Evolutionary conservation across 1,140 invertebrate genomes (phyloP).

Genomic region (Drosophila arawakana): DNA sequence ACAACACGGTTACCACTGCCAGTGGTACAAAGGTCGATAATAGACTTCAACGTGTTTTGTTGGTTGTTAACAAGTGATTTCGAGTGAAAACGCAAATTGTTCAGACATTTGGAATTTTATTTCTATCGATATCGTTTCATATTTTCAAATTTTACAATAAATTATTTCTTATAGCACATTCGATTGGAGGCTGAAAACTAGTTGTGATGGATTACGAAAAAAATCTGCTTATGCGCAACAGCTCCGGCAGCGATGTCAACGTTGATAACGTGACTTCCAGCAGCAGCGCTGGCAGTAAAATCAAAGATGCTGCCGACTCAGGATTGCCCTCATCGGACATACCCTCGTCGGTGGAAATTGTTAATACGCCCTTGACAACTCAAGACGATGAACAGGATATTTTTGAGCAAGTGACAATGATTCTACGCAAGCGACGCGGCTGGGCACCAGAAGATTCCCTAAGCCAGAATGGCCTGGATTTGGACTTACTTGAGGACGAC

Average conservation of each 20-base stretch:
- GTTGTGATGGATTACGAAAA: slow-evolving; percentile 56
- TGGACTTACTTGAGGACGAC: slow-evolving; percentile 71
- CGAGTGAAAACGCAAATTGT: slow-evolving; percentile 5
- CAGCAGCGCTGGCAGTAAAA: slow-evolving; percentile 5
- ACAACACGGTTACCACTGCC: background rate
- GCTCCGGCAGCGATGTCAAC: slow-evolving; percentile 41
- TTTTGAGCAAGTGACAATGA: slow-evolving; percentile 80
- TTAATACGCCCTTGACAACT: slow-evolving; percentile 35
- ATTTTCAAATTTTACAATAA: slow-evolving; percentile 20
- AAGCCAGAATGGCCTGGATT: slow-evolving; percentile 64
- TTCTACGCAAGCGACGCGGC: slow-evolving; percentile 77
- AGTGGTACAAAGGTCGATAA: slow-evolving; percentile 21
- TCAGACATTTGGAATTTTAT: background rate
- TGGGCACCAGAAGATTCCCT: slow-evolving; percentile 76
- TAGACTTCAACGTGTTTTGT: background rate
- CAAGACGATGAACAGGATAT: slow-evolving; percentile 73
- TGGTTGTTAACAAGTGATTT: slow-evolving; percentile 13
- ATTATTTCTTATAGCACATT: slow-evolving; percentile 35
- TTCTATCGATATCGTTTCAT: slow-evolving; percentile 2
- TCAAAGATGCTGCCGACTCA: slow-evolving; percentile 46
- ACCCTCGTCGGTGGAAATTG: slow-evolving; percentile 50
- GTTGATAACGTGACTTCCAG: slow-evolving; percentile 32
- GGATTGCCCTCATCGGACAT: slow-evolving; percentile 53
- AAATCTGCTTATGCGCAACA: slow-evolving; percentile 53
- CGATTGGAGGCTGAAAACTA: slow-evolving; percentile 17